Conservation (phyloP, 2,797 vertebrate genomes). For the Chelon auratus region DNA sequence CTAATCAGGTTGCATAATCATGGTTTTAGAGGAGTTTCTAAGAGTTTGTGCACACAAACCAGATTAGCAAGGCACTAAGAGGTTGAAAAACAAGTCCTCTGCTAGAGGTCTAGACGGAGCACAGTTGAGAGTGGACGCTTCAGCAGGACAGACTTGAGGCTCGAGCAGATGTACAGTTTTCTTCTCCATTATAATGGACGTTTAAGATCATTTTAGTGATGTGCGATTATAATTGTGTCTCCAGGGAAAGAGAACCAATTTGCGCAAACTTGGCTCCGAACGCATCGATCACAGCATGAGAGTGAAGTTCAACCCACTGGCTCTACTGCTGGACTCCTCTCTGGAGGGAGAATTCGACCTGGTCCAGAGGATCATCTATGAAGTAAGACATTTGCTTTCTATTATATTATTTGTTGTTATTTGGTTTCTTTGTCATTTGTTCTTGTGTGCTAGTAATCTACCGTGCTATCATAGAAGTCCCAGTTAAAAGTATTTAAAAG, state of each 20-base stretch:
- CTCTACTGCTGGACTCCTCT: constrained; percentile 95
- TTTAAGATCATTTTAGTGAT: constrained; percentile 13
- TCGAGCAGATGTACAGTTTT: neutral
- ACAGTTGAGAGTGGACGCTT: constrained; percentile 4
- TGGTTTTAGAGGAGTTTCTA: constrained; percentile 45
- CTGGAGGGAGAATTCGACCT: constrained; percentile 97
- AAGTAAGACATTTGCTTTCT: constrained; percentile 81
- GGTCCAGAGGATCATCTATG: constrained; percentile 98
- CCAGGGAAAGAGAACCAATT: constrained; percentile 95
- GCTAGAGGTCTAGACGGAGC: constrained; percentile 28
- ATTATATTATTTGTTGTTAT: neutral
- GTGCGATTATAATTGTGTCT: constrained; percentile 40
- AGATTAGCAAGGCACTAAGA: constrained; percentile 56
- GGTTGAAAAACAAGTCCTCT: constrained; percentile 43
- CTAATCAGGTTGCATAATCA: constrained; percentile 67
- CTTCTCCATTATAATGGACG: neutral
- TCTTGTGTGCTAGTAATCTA: neutral
- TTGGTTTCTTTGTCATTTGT: neutral
- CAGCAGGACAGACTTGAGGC: constrained; percentile 11
- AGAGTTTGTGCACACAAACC: constrained; percentile 38
- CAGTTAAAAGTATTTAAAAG: neutral
- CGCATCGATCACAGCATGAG: constrained; percentile 94
- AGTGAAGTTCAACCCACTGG: constrained; percentile 96
- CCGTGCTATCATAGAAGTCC: neutral
- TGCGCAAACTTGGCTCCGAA: constrained; percentile 93